A percentile compares a stretch with the other conserved stretches of the same genome.
phyloP scores from a whole-genome alignment of 2,888 invertebrate genomes.

The Euclidia mi region DNA sequence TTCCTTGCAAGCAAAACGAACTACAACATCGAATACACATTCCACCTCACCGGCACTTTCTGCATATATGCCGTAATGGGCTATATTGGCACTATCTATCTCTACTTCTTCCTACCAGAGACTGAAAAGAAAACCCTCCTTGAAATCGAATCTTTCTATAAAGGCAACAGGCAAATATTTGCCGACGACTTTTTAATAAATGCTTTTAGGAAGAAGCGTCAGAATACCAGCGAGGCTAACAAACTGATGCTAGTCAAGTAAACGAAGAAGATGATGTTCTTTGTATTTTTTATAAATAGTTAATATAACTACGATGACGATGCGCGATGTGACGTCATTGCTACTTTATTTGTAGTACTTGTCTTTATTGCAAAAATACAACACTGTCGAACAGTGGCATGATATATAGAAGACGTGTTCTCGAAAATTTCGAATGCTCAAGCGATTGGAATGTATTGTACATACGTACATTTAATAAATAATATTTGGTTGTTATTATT shows the following conservation, averaged over 20 bases:
- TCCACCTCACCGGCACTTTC: conserved; percentile 86
- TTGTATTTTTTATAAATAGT: no score
- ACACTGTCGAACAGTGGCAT: no score
- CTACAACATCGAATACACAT: conserved; percentile 82
- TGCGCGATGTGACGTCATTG: no score
- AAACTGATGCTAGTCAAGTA: conserved; percentile 79
- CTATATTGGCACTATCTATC: conserved; percentile 82
- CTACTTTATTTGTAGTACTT: no score
- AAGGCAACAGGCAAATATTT: conserved; percentile 77
- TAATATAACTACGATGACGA: no score
- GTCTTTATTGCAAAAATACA: no score
- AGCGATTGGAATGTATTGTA: no score
- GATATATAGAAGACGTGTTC: no score
- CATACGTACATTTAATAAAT: no score
- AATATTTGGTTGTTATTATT: no score
- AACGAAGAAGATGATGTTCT: conserved; percentile 1
- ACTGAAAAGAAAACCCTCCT: conserved; percentile 87
- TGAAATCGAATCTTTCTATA: conserved; percentile 88
- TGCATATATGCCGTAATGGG: conserved; percentile 82
- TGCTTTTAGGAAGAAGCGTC: conserved; percentile 73
- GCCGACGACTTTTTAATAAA: conserved; percentile 84
- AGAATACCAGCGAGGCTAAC: conserved; percentile 61
- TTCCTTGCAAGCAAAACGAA: conserved; percentile 89
- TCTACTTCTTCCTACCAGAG: conserved; percentile 89
- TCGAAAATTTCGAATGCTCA: no score